Conservation (phyloP, 2,113 vertebrate species). For the Dicentrarchus labrax region DNA sequence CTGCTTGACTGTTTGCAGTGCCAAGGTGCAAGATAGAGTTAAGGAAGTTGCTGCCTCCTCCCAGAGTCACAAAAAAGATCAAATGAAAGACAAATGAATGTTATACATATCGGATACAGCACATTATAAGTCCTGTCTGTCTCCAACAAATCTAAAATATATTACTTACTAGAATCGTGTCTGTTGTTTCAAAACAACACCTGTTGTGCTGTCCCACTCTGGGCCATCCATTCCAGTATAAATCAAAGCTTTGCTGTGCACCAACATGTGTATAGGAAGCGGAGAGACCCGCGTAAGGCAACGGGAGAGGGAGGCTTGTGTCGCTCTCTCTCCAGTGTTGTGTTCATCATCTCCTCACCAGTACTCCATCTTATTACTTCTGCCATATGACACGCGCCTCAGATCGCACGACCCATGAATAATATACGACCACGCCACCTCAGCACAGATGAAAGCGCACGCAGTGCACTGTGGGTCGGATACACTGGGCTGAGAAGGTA, state of each 20-base stretch:
- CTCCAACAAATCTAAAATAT: slow-evolving; percentile 49
- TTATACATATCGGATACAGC: slow-evolving; percentile 21
- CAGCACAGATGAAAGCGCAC: slow-evolving; percentile 85
- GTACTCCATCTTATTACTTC: slow-evolving; percentile 85
- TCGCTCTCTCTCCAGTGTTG: slow-evolving; percentile 55
- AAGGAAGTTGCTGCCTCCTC: not conserved
- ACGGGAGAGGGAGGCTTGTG: slow-evolving; percentile 58
- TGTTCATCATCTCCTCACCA: slow-evolving; percentile 77
- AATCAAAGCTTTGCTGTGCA: slow-evolving; percentile 66
- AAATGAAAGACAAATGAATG: slow-evolving; percentile 37
- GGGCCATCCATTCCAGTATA: slow-evolving; percentile 52
- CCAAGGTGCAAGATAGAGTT: slow-evolving; percentile 4
- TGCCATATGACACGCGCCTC: slow-evolving; percentile 83
- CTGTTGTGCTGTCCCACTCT: slow-evolving; percentile 66
- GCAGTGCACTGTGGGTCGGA: slow-evolving; percentile 79
- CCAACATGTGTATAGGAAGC: slow-evolving; percentile 57
- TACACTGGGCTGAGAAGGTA: slow-evolving; percentile 69
- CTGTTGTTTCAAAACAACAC: slow-evolving; percentile 64
- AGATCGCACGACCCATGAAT: slow-evolving; percentile 85
- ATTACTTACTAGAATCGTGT: slow-evolving; percentile 39
- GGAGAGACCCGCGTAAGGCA: slow-evolving; percentile 46
- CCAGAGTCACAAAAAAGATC: slow-evolving; percentile 31
- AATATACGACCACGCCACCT: slow-evolving; percentile 86
- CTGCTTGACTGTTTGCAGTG: not conserved
- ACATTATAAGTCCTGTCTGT: slow-evolving; percentile 40